Evolutionary conservation across 1,140 invertebrate genomes (phyloP).

Genomic region (Listronotus bonariensis): DNA sequence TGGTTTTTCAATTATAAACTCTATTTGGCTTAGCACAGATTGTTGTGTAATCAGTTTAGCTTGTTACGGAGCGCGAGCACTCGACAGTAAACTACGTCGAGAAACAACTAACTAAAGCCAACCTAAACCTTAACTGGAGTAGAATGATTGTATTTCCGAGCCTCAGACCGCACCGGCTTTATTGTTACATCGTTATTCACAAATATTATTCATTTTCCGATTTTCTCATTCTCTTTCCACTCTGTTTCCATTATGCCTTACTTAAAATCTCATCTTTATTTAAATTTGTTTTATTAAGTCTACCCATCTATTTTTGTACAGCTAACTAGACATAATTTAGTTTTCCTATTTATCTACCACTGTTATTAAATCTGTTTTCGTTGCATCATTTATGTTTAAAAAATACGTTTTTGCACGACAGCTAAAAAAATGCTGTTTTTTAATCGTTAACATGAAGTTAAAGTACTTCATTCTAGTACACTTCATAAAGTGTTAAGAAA

Average conservation of each 20-base stretch:
- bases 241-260: slow-evolving; percentile 36
- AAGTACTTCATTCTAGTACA: too few species aligned
- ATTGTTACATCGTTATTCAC: slow-evolving; percentile 48
- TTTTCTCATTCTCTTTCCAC: slow-evolving; percentile 28
- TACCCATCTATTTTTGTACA: background rate
- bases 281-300: slow-evolving; percentile 41
- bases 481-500: too few species aligned
- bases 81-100: slow-evolving; percentile 55
- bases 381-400: too few species aligned
- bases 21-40: slow-evolving; percentile 58
- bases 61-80: slow-evolving; percentile 54
- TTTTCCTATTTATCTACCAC: too few species aligned
- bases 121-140: slow-evolving; percentile 58
- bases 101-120: slow-evolving; percentile 57
- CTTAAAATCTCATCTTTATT: slow-evolving; percentile 49
- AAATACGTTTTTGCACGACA: too few species aligned
- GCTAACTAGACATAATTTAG: background rate
- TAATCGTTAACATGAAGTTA: too few species aligned
- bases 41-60: slow-evolving; percentile 58
- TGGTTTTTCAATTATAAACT: slow-evolving; percentile 58
- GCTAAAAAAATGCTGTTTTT: too few species aligned
- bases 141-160: slow-evolving; percentile 57
- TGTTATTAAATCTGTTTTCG: too few species aligned
- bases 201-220: slow-evolving; percentile 49
- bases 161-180: slow-evolving; percentile 41